These are phyloP conservation scores for Mythimna lalbum DNA, from an alignment of 2,888 invertebrate genomes.

Conservation along the genomic window DNA sequence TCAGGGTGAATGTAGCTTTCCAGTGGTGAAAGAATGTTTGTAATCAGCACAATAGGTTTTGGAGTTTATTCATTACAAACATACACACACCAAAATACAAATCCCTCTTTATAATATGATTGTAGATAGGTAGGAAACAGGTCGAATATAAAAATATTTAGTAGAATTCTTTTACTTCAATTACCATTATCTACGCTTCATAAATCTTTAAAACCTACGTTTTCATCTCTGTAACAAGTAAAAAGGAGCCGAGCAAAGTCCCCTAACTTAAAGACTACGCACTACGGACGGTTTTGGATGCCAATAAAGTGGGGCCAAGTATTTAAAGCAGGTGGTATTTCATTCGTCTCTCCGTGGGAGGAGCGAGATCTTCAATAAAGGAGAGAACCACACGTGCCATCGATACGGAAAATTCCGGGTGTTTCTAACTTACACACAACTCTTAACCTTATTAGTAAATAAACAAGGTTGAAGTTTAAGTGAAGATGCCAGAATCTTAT, in stretches of 20 bases:
- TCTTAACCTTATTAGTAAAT: slow-evolving; percentile 43
- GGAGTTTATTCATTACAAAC: too few relatives aligned
- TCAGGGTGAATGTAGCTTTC: too few relatives aligned
- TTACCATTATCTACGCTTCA: too few relatives aligned
- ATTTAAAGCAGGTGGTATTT: slow-evolving; percentile 87
- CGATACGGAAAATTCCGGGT: slow-evolving; percentile 84
- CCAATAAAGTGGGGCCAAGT: slow-evolving; percentile 78
- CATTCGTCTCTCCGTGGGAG: slow-evolving; percentile 80
- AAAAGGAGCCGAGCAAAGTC: slow-evolving; percentile 6
- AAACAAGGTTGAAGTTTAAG: slow-evolving; percentile 67
- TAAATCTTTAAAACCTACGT: background rate
- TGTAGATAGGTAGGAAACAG: too few relatives aligned
- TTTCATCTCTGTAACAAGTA: background rate
- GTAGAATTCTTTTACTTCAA: too few relatives aligned
- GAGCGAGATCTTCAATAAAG: slow-evolving; percentile 86
- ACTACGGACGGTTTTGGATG: slow-evolving; percentile 74
- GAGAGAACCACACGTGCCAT: slow-evolving; percentile 87
- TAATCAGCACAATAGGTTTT: too few relatives aligned
- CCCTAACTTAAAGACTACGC: slow-evolving; percentile 11
- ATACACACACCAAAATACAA: too few relatives aligned
- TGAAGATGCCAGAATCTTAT: slow-evolving; percentile 72
- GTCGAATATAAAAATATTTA: too few relatives aligned
- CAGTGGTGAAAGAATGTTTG: too few relatives aligned
- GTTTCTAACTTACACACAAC: slow-evolving; percentile 51
- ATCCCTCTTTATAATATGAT: too few relatives aligned